A percentile compares a stretch with the other conserved stretches of the same genome.
These are phyloP conservation scores for Pipistrellus pygmaeus DNA, from an alignment of 2,797 vertebrate species.

Conservation along the genomic window DNA sequence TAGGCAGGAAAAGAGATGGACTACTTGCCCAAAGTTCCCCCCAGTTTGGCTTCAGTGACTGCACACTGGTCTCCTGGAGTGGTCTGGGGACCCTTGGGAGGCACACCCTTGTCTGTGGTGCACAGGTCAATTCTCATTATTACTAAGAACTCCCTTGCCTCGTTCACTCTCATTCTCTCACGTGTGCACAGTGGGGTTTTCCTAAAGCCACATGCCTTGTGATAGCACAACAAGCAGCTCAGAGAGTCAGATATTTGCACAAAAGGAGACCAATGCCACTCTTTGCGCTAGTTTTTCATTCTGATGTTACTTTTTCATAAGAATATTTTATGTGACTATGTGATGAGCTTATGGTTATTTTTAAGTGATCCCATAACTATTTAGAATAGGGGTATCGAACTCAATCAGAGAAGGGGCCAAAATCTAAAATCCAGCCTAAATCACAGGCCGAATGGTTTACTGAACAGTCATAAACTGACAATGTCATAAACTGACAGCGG, in stretches of 20 bases:
- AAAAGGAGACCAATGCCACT: background rate
- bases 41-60: background rate
- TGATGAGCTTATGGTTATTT: background rate
- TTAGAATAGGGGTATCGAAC: no score
- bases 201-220: background rate
- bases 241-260: background rate
- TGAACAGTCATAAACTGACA: no score
- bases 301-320: background rate
- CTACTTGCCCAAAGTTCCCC: background rate
- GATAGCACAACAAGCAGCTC: background rate
- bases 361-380: background rate
- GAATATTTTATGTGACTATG: background rate
- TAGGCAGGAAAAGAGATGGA: background rate
- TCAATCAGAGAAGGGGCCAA: no score
- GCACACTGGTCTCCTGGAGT: background rate
- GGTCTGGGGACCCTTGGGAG: background rate
- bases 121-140: background rate
- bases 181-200: background rate
- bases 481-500: no score
- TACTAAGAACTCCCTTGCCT: background rate
- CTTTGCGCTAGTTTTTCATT: background rate
- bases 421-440: no score
- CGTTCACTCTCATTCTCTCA: background rate
- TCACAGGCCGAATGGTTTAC: no score
- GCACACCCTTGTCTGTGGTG: background rate